These are phyloP conservation scores for Cassiopea xamachana DNA, from an alignment of 30 jellyfish, hydroid and myxozoan species.

Conservation along the genomic window DNA sequence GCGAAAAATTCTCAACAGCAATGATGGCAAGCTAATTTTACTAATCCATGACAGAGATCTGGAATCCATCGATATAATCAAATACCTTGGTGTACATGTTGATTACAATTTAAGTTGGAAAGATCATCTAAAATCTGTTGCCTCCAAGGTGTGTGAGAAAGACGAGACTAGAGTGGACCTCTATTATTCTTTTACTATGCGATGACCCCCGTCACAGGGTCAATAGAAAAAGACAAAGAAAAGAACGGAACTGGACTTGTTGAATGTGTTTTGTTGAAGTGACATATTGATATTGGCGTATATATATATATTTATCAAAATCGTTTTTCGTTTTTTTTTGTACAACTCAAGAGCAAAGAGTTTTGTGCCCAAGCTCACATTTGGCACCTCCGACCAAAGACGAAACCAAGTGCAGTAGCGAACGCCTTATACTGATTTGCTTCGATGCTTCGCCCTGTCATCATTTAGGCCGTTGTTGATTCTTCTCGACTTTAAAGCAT, in stretches of 20 bases:
- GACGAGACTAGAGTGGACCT: conserved; percentile 19
- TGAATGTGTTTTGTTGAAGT: background rate
- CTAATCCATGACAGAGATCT: no score
- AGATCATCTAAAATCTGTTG: no score
- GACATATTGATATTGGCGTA: background rate
- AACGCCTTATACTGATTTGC: background rate
- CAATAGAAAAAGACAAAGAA: background rate
- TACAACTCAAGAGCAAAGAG: conserved; percentile 2
- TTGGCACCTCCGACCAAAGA: conserved; percentile 52
- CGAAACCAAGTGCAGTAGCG: background rate
- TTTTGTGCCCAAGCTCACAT: conserved; percentile 18
- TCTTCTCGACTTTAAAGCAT: background rate
- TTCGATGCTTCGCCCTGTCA: background rate
- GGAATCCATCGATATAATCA: no score
- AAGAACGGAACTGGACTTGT: background rate
- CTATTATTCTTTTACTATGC: background rate
- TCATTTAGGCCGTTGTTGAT: conserved; percentile 23
- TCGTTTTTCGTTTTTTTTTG: background rate
- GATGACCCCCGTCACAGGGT: background rate
- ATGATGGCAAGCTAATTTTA: no score
- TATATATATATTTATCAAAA: no score
- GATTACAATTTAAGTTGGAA: no score
- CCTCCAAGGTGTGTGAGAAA: no score
- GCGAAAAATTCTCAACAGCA: no score
- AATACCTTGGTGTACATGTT: no score